Percentiles rank a stretch among this genome's conserved stretches.
These are phyloP conservation scores for Pterocles orientalis DNA, from an alignment of 2,113 vertebrate genomes.

Conservation along the genomic window DNA sequence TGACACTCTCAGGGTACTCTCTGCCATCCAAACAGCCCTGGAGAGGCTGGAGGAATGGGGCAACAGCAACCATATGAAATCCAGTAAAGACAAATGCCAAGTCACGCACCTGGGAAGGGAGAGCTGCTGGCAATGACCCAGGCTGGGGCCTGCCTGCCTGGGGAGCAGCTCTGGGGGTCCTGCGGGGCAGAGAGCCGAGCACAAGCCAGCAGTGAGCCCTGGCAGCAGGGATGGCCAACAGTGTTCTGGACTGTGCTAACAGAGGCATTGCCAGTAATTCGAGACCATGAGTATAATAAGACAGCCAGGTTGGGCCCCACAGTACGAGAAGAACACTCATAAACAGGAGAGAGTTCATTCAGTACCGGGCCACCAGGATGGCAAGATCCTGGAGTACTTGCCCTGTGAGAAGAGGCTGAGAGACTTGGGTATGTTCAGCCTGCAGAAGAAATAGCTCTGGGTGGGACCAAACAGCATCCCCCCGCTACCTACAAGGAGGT, in stretches of 20 bases:
- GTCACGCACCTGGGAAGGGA: background rate
- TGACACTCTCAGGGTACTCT: background rate
- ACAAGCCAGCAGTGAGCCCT: background rate
- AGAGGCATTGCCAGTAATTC: background rate
- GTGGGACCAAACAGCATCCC: background rate
- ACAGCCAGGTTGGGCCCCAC: background rate
- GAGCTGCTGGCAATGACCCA: rapidly evolving
- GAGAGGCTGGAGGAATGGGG: background rate
- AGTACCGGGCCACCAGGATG: background rate
- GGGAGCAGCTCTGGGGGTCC: background rate
- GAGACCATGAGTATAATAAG: background rate
- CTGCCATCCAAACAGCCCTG: background rate
- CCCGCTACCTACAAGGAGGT: background rate
- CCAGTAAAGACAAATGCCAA: background rate
- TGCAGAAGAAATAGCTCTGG: background rate
- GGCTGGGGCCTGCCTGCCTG: background rate
- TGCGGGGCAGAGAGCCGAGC: background rate
- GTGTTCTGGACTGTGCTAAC: background rate
- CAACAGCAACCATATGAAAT: rapidly evolving
- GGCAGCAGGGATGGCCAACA: background rate
- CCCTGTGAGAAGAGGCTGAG: background rate
- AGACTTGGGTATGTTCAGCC: rapidly evolving
- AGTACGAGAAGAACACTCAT: background rate
- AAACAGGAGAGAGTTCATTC: background rate
- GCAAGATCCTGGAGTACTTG: background rate